Base-by-base conservation (phyloP, 2,113 vertebrate species). In the Callopanchax toddi region DNA sequence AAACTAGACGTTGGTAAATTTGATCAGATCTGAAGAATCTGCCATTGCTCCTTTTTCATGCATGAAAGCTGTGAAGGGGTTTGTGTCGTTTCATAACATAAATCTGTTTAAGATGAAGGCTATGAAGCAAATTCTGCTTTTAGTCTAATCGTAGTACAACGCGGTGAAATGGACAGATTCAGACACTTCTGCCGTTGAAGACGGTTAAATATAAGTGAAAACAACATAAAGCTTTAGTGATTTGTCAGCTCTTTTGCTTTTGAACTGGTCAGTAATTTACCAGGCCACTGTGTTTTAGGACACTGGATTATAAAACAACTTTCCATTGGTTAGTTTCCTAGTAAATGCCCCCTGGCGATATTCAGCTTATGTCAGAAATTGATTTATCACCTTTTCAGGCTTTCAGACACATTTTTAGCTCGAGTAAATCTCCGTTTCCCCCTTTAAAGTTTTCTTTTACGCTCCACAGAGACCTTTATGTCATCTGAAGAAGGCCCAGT, bases 401-500 rank as follows among this genome's bases (percentile, higher is more conserved):
- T 59, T 18, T 3, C 16, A 53, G 56, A 37, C 51, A 40, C 16
- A 32, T 16, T 49, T 65, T 40, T 29, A 20, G 46, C 52, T 39
- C 48, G 37, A 6, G 10, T 6, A 32, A 1, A 9, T 9, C 29
- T 32, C 29, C 10, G 46, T 60, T 66, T 42, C 32, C 55, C 39
- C 26, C 22, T 34, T 21, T 55, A 63, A 52, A 59, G 40, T 67
- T n/a, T 76, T 68, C n/a, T 55, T 54, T 29, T 54, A 7, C 6
- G 25, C 52, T n/a, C 21, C 44, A 56, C 71, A 64, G 46, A 18
- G 32, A 54, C 52, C 53, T 65, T 46, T 25, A 32, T 66, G 48
- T 62, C 42, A n/a, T 85, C 70, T 51, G 74, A 82, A 74, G 70
- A 56, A 64, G 79, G 60, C 46, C 52, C 8, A 34, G 40, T 81